Base-by-base conservation (phyloP, 1,140 invertebrate genomes). In the Cyclina sinensis region DNA sequence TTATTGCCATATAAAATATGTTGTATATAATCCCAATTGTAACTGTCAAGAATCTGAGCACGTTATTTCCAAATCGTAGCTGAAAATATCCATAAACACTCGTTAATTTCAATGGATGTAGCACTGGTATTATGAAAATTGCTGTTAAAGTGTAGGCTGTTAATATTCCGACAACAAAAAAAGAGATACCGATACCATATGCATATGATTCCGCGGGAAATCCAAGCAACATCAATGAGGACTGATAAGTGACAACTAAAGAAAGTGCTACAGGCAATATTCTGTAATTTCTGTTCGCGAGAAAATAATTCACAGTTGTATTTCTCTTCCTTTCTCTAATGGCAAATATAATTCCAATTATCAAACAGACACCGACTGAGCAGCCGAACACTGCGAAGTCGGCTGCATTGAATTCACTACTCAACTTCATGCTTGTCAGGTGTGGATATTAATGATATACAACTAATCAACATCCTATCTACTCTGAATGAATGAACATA, bases 321-420 rank as follows among this genome's bases (percentile, higher is more conserved):
- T 76, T 76, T 14, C 65, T 16, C 9, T 32, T 74, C 24, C n/a
- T 37, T 21, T 76, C 83, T 27, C 73, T 11, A 24, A 76, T 30
- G 7, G 73, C 70, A 59, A 62, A 76, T n/a, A 76, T 59, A 35
- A 86, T 14, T 14, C 83, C 83, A 30, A 86, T 76, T 62, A 51
- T 18, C 5, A 86, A 16, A 43, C 51, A 84, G 11, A 78, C 32
- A 14, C 12, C 21, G 1, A 78, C 14, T 48, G 18, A 24, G 4
- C n/a, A 35, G 3, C 5, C 5, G 46, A 78, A 78, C n/a, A 78
- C 48, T 4, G 30, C 39, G 21, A 30, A 78, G 21, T 78, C 74
- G 1, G 27, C n/a, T 27, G 4, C 39, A 9, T n/a, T 37, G 48
- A 24, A 18, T 32, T 21, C 11, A 27, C 27, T 5, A 1, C 27